phyloP scores from a whole-genome alignment of 2,113 vertebrate species.

The Chrysochloris asiatica region DNA sequence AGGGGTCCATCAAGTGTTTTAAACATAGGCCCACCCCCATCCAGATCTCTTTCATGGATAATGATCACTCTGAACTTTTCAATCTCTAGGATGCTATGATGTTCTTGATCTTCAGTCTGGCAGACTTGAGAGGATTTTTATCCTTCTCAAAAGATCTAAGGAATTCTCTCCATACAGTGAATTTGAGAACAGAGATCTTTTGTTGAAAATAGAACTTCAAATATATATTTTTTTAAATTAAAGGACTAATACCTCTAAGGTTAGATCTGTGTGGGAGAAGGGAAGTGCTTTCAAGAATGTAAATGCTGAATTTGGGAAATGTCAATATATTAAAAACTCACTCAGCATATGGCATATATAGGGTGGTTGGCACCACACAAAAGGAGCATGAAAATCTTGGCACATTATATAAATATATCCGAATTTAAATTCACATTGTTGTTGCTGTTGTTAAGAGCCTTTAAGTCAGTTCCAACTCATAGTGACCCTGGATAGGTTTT shows the following conservation, averaged over 20 bases:
- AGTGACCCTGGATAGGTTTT: no score
- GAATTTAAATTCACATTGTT: not conserved
- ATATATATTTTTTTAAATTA: conserved; percentile 47
- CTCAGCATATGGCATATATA: not conserved
- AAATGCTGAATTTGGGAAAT: conserved; percentile 46
- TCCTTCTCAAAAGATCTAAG: conserved; percentile 70
- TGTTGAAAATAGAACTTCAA: conserved; percentile 73
- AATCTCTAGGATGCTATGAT: not conserved
- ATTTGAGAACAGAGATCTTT: conserved; percentile 74
- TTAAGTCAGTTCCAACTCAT: no score
- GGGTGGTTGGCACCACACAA: not conserved
- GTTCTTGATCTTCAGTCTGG: conserved; percentile 67
- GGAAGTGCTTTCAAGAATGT: conserved; percentile 66
- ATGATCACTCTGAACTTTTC: not conserved
- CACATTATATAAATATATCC: not conserved
- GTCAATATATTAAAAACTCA: conserved; percentile 11
- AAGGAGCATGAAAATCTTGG: not conserved
- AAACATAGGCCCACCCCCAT: not conserved
- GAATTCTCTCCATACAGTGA: conserved; percentile 29
- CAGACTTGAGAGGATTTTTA: conserved; percentile 67
- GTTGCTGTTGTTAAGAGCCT: no score
- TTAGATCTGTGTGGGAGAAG: conserved; percentile 47
- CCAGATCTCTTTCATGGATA: not conserved
- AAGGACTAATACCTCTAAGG: conserved; percentile 70
- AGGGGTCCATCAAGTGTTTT: not conserved